Base-by-base conservation (phyloP, 2,888 invertebrate genomes). In the Yponomeuta sedellus region DNA sequence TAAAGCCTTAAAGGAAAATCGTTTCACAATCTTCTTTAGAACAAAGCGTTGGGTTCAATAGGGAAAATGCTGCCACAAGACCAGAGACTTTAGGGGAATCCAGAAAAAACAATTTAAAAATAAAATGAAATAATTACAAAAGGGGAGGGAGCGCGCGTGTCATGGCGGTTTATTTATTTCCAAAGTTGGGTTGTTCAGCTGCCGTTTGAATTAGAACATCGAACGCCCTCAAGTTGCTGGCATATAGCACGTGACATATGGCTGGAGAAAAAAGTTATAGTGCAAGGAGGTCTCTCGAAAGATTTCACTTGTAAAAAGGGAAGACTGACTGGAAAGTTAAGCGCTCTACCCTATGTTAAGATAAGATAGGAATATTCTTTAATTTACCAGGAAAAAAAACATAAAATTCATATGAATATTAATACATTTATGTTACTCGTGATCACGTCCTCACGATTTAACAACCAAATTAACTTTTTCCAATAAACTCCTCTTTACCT, bases 21-120 rank as follows among this genome's bases (percentile, higher is more conserved):
- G 10, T 1, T 34, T 34, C 2, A 12, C 44, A 52, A 52, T 52
- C 16, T 52, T 16, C 12, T 16, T 52, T 52, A 52, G 44, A 52
- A 20, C 25, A 59, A 59, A 25, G 10, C 59, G n/a, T 19, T 19
- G 12, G 19, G 78, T 77, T 78, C 77, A 80, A 70, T 71, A 69
- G 70, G 69, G 66, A 66, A 82, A 88, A 86, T 87, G 87, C 88
- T 52, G 44, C 44, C 44, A 52, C 44, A 16, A 52, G 44, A 52
- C 44, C 44, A 52, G 44, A 52, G 44, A 52, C 44, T 52, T 52
- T 52, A 85, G 88, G 88, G 88, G 88, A 86, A 86, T 86, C 83
- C 80, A 85, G 88, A 90, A 91, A 91, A 91, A 90, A 90, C 88
- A 88, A 88, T 91, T 90, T 89, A 90, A 90, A 91, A 91, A 91